Percentiles rank a stretch among this genome's conserved stretches.
Evolutionary conservation across 2,797 vertebrate genomes (phyloP).

Genomic region (Sphenodon punctatus): DNA sequence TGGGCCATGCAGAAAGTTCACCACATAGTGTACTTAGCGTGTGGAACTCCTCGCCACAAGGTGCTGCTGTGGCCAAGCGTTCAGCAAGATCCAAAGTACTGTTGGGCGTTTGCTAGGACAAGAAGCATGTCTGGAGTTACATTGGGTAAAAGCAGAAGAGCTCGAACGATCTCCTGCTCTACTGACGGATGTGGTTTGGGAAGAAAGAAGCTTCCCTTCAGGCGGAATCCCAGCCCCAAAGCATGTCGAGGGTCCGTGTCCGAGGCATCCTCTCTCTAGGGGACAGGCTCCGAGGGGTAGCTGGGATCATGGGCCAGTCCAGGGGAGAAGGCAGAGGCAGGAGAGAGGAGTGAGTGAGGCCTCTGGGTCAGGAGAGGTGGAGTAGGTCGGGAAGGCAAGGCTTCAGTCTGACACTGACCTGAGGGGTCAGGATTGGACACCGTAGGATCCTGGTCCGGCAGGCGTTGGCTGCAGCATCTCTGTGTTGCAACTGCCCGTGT

Average conservation of each 20-base stretch:
- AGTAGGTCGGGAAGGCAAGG: too few relatives aligned
- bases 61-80: not conserved
- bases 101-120: not conserved
- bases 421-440: too few relatives aligned
- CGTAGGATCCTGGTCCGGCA: too few relatives aligned
- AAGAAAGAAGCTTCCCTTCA: too few relatives aligned
- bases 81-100: rapidly evolving
- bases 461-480: too few relatives aligned
- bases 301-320: not conserved
- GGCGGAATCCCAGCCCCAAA: not conserved
- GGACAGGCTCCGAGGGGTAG: not conserved
- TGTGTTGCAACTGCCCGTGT: too few relatives aligned
- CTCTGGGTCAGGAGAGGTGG: too few relatives aligned
- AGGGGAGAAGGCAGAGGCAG: too few relatives aligned
- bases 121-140: not conserved
- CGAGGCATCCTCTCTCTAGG: not conserved
- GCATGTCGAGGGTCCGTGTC: not conserved
- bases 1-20: not conserved
- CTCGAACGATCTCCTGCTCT: too few relatives aligned
- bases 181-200: too few relatives aligned
- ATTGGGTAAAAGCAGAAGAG: rapidly evolving
- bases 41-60: rapidly evolving
- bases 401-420: too few relatives aligned
- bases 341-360: too few relatives aligned
- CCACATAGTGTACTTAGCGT: rapidly evolving